Conservation (phyloP, 1,140 invertebrate genomes). For the Pachypsylla venusta region DNA sequence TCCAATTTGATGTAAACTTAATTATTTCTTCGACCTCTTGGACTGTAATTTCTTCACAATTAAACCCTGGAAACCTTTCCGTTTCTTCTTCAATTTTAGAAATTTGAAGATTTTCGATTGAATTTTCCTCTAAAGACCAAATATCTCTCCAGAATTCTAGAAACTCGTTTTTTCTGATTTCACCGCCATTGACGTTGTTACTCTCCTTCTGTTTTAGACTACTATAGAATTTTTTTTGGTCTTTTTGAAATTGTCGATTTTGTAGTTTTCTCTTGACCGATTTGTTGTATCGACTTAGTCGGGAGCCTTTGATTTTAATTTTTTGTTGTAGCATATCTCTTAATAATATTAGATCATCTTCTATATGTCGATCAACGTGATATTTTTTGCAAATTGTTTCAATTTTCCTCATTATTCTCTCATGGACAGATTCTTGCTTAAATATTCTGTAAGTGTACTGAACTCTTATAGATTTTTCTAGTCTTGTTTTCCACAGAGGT, state of each 20-base stretch:
- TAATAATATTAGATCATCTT: background rate
- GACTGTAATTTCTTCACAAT: background rate
- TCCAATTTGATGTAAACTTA: conserved; percentile 16
- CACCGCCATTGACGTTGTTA: background rate
- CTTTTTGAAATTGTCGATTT: background rate
- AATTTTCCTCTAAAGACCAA: background rate
- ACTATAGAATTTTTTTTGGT: background rate
- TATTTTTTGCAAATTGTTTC: background rate
- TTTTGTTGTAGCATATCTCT: background rate
- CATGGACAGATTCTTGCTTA: background rate
- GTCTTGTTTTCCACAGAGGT: background rate
- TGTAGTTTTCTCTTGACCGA: background rate
- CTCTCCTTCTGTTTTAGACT: background rate
- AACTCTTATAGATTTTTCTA: background rate
- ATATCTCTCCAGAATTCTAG: background rate
- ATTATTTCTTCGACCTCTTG: background rate
- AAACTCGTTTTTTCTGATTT: background rate
- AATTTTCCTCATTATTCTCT: background rate
- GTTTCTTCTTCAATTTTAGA: background rate
- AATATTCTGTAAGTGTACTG: background rate
- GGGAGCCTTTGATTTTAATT: background rate
- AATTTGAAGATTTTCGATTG: background rate
- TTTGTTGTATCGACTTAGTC: background rate
- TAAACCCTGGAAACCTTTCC: background rate
- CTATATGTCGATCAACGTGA: background rate